Percentiles rank a stretch among this genome's conserved stretches.
Conservation (phyloP, 2,113 vertebrate genomes). For the Salvator merianae region DNA sequence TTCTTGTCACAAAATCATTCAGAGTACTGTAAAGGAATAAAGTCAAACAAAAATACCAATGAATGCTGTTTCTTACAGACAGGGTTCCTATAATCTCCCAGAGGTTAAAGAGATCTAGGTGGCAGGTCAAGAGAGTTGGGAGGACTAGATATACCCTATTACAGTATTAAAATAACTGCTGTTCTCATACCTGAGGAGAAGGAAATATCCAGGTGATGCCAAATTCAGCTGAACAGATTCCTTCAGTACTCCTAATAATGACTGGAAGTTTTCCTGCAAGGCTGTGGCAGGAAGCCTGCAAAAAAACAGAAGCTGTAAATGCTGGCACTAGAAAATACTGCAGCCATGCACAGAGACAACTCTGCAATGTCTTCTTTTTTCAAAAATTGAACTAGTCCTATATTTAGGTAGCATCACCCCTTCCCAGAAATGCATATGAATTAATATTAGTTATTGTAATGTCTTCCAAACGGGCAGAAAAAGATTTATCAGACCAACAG, state of each 20-base stretch:
- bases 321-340: neutral
- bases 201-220: slow-evolving; percentile 90
- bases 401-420: neutral
- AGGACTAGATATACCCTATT: neutral
- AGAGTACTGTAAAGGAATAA: slow-evolving; percentile 81
- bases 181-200: slow-evolving; percentile 86
- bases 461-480: neutral
- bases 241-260: slow-evolving; percentile 85
- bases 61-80: neutral
- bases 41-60: slow-evolving; percentile 23
- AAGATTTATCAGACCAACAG: neutral
- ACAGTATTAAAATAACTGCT: neutral
- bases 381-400: neutral
- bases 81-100: neutral
- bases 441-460: neutral
- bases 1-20: slow-evolving; percentile 91
- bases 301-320: neutral
- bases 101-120: too few relatives aligned
- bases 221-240: slow-evolving; percentile 93
- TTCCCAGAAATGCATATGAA: neutral
- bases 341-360: neutral
- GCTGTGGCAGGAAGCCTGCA: slow-evolving; percentile 79
- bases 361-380: neutral
- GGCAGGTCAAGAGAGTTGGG: too few relatives aligned
- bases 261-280: slow-evolving; percentile 87